Conservation (phyloP, 2,888 invertebrate species). For the Keiferia lycopersicella region DNA sequence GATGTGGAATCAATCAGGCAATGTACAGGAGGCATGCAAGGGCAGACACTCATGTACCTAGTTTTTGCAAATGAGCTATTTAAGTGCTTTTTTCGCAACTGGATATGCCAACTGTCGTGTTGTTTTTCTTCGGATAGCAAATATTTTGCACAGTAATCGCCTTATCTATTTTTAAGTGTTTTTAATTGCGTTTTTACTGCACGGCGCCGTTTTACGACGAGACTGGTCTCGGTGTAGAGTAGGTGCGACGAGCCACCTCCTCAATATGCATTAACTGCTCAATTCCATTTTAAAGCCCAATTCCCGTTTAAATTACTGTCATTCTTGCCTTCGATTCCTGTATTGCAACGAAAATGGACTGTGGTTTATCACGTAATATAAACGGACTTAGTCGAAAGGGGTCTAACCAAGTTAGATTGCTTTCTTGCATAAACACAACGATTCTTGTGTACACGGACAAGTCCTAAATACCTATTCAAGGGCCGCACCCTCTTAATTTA, state of each 20-base stretch:
- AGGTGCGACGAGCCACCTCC: constrained; percentile 39
- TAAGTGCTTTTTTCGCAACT: constrained; percentile 31
- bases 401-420: constrained; percentile 4
- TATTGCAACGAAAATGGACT: constrained; percentile 9
- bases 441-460: constrained; percentile 11
- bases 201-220: constrained; percentile 50
- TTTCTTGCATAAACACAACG: constrained; percentile 3
- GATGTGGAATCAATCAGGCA: constrained; percentile 52
- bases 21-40: constrained; percentile 39
- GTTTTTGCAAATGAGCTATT: constrained; percentile 32
- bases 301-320: constrained; percentile 41
- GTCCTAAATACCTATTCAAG: background rate
- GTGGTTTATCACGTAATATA: constrained; percentile 1
- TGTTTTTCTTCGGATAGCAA: constrained; percentile 42
- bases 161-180: constrained; percentile 68
- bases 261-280: constrained; percentile 45
- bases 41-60: constrained; percentile 34
- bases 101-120: constrained; percentile 49
- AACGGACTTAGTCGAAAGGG: background rate
- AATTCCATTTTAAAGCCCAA: constrained; percentile 41
- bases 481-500: constrained; percentile 8
- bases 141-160: constrained; percentile 54
- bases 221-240: constrained; percentile 36
- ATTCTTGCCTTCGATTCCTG: constrained; percentile 32
- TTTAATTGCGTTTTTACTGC: constrained; percentile 63